Percentiles rank a stretch among this genome's conserved stretches.
Evolutionary conservation across 2,113 vertebrate genomes (phyloP).

Genomic region (Clarias magur): DNA sequence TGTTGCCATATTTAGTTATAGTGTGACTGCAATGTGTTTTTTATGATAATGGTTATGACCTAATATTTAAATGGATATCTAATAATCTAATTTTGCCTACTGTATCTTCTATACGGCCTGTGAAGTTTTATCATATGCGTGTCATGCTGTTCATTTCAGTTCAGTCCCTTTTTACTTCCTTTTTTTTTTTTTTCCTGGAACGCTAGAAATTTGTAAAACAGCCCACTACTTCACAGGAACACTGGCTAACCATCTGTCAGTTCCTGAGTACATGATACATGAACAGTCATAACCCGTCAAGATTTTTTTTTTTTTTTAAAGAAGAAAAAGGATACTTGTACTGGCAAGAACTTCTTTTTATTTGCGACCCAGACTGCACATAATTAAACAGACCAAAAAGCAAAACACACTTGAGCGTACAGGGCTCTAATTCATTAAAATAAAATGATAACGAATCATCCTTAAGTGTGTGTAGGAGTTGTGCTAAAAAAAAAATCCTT

Average conservation of each 20-base stretch:
- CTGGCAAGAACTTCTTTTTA: background rate
- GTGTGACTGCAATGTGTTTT: too few species aligned
- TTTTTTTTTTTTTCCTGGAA: background rate
- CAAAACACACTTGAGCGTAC: background rate
- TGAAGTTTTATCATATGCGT: background rate
- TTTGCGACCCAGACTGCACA: background rate
- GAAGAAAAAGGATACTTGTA: background rate
- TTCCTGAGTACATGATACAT: slow-evolving; percentile 12
- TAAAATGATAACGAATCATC: background rate
- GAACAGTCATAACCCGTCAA: background rate
- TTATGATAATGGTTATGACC: background rate
- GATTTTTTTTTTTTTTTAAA: background rate
- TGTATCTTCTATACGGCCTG: background rate
- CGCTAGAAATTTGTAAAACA: slow-evolving; percentile 17
- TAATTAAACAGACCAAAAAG: background rate
- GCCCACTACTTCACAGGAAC: slow-evolving; percentile 26
- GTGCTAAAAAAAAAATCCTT: background rate
- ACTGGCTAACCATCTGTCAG: slow-evolving; percentile 35
- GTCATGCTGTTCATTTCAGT: background rate
- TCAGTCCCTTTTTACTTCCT: too few species aligned
- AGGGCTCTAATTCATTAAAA: background rate
- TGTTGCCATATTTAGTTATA: background rate
- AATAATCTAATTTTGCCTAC: background rate
- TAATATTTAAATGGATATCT: background rate
- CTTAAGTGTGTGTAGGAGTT: background rate